Conservation (phyloP, 2,888 invertebrate genomes). For the Ceratothoa steindachneri region DNA sequence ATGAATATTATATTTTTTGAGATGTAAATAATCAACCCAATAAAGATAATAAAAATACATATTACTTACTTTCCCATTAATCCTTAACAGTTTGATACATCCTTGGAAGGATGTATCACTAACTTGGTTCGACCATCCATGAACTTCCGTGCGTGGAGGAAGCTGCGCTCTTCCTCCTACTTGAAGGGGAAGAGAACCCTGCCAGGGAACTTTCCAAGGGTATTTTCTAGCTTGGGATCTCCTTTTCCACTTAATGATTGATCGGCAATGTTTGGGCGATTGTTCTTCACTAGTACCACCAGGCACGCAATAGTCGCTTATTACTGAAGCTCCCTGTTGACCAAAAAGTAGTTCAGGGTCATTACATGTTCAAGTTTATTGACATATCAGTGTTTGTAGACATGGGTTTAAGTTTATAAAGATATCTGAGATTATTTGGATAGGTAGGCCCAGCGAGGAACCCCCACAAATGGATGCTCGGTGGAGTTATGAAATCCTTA, state of each 20-base stretch:
- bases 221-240: conserved; percentile 11
- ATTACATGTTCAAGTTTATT: too few species aligned
- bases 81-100: conserved; percentile 15
- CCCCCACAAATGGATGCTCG: too few species aligned
- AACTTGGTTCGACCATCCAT: background rate
- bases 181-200: conserved; percentile 8
- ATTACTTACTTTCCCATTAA: conserved; percentile 5
- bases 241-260: background rate
- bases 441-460: too few species aligned
- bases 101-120: background rate
- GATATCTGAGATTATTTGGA: too few species aligned
- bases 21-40: too few species aligned
- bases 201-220: conserved; percentile 14
- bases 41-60: background rate
- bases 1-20: too few species aligned
- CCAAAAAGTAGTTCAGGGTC: too few species aligned
- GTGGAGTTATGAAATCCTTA: too few species aligned
- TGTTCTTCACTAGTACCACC: background rate
- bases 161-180: conserved; percentile 13
- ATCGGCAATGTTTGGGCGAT: background rate
- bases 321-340: conserved; percentile 6
- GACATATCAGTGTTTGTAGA: too few species aligned
- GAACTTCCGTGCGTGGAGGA: background rate
- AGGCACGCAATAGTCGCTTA: conserved; percentile 1
- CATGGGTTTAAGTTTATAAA: too few species aligned